phyloP scores from a whole-genome alignment of 2,113 vertebrate species.

The Heterotis niloticus region DNA sequence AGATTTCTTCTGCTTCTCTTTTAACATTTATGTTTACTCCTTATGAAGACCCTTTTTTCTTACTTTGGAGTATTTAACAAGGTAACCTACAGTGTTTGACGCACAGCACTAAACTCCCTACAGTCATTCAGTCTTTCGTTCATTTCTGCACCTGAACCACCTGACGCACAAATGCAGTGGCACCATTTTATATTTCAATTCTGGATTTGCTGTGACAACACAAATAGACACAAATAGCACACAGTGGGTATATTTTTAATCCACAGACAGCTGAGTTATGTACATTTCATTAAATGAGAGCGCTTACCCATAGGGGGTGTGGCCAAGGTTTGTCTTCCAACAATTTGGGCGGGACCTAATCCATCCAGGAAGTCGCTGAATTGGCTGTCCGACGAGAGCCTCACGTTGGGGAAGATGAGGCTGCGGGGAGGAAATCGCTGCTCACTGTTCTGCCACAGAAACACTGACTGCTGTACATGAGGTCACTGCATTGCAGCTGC shows the following conservation, averaged over 20 bases:
- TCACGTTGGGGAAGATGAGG: conserved; percentile 91
- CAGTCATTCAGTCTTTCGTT: too few species aligned
- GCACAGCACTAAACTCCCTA: too few species aligned
- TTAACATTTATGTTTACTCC: too few species aligned
- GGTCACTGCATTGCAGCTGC: too few species aligned
- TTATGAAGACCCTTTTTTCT: too few species aligned
- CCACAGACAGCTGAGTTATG: not conserved
- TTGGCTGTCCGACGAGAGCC: conserved; percentile 86
- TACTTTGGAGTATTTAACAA: too few species aligned
- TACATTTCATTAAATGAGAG: not conserved
- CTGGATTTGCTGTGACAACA: not conserved
- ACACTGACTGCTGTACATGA: too few species aligned
- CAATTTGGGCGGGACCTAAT: conserved; percentile 90
- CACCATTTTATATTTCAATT: not conserved
- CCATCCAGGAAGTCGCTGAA: conserved; percentile 96
- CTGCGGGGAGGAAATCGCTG: conserved; percentile 54
- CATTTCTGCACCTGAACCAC: not conserved
- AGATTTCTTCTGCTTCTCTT: too few species aligned
- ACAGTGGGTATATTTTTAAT: too few species aligned
- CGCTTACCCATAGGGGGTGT: conserved; percentile 91
- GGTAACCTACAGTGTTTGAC: too few species aligned
- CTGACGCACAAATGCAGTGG: not conserved
- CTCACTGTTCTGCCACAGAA: conserved; percentile 66
- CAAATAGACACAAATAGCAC: too few species aligned
- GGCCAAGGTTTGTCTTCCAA: conserved; percentile 91